Evolutionary conservation across 2,113 vertebrate genomes (phyloP), one percentile per base, ranked within the genome.

Genomic region (Mixornis gularis): DNA sequence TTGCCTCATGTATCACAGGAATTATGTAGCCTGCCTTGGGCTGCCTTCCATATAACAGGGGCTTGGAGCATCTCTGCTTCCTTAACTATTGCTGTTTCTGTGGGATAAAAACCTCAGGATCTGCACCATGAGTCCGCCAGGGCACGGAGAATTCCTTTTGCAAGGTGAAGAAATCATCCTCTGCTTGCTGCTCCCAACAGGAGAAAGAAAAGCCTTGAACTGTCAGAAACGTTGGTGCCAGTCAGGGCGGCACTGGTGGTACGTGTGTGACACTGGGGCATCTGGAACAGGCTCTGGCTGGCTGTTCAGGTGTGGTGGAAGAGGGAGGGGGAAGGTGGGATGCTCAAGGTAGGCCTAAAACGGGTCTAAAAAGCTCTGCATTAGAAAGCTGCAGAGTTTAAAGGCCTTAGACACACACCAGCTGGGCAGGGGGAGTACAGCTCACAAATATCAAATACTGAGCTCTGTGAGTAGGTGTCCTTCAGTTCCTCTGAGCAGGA

Each of bases 161-260:
- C 24, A 26, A 30, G 1, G 4, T 36, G 89, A 48, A 82, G 81
- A 80, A 63, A 44, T 53, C 19, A 1, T 59, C 72, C n/a, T 66
- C 49, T 51, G 21, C 71, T 84, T 72, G 59, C 64, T 66, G 53
- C 51, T 29, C 21, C 34, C 0, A n/a, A 4, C 13, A 17, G 24
- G 60, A 44, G 58, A 32, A 73, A 7, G 56, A 36, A 18, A 10
- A 52, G 64, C 62, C 52, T 2, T 12, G 40, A 32, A 22, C 24
- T 53, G 55, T n/a, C 18, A 7, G 65, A 58, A 32, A 20, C 0
- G 0, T 17, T 1, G 0, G 30, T 72, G 71, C 25, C 59, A 15
- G 25, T 41, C 26, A 21, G 40, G 66, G 29, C 24, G 17, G n/a
- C 34, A 8, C 30, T 66, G 77, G 9, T 77, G 51, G 49, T 46